Evolutionary conservation across 2,888 invertebrate genomes (phyloP).

Genomic region (Sympetrum striolatum): DNA sequence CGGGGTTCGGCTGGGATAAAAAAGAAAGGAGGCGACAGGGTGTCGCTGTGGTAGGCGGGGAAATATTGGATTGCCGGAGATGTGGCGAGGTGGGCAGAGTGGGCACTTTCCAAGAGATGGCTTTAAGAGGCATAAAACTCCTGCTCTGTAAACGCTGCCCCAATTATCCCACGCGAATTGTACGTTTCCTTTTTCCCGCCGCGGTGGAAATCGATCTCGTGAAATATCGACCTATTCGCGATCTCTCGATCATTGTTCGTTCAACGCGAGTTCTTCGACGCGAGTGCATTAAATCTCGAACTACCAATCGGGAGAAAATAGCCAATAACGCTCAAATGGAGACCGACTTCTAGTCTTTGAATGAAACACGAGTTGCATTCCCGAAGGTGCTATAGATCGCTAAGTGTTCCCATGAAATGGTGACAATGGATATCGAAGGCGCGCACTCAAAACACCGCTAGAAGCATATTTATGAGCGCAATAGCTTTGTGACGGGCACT

Average conservation of each 20-base stretch:
- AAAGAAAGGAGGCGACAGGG: background rate
- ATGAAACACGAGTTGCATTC: background rate
- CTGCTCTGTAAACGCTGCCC: background rate
- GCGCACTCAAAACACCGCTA: background rate
- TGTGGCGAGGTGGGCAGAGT: background rate
- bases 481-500: background rate
- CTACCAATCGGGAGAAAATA: too few species aligned
- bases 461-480: background rate
- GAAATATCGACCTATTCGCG: too few species aligned
- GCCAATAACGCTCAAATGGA: background rate
- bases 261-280: too few species aligned
- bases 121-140: background rate
- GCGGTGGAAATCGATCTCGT: too few species aligned
- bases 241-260: too few species aligned
- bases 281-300: too few species aligned
- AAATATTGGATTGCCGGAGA: background rate
- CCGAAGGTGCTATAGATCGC: background rate
- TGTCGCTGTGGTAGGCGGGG: background rate
- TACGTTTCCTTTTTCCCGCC: too few species aligned
- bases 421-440: background rate
- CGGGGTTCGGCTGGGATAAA: background rate
- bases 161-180: background rate
- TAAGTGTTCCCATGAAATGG: background rate
- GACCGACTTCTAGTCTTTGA: background rate
- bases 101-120: background rate